Conservation (phyloP, 2,113 vertebrate genomes). For the Chionis minor region DNA sequence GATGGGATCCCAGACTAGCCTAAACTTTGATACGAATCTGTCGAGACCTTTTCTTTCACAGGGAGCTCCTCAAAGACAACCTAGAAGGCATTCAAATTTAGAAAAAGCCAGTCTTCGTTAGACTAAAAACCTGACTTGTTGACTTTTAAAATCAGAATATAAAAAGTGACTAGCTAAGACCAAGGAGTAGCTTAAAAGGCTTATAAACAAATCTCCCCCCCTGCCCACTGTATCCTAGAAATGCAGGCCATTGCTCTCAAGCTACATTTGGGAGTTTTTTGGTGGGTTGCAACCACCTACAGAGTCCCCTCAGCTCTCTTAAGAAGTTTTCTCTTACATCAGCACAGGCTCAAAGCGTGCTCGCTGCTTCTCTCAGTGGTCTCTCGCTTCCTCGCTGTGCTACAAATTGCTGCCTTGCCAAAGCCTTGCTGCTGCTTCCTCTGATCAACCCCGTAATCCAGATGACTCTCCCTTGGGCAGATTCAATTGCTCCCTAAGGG, state of each 20-base stretch:
- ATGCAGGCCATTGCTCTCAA: background rate
- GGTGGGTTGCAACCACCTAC: background rate
- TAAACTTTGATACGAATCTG: background rate
- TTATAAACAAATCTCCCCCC: background rate
- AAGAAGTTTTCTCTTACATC: background rate
- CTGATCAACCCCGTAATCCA: background rate
- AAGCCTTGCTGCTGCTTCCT: background rate
- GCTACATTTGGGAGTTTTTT: background rate
- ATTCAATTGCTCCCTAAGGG: background rate
- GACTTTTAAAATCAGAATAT: background rate
- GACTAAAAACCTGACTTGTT: background rate
- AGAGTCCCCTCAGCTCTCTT: background rate
- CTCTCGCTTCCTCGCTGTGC: background rate
- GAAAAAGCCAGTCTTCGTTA: background rate
- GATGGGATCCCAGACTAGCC: background rate
- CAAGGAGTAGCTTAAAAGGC: background rate
- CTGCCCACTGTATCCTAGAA: background rate
- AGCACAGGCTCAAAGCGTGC: background rate
- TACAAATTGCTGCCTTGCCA: background rate
- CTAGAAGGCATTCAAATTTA: background rate
- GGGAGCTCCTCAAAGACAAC: background rate
- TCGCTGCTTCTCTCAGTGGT: background rate
- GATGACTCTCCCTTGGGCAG: background rate
- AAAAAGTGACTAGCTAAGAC: background rate
- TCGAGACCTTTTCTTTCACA: background rate